Evolutionary conservation across 2,113 vertebrate species (phyloP), one percentile per base, ranked within the genome.

Genomic region (Seriola dumerili): DNA sequence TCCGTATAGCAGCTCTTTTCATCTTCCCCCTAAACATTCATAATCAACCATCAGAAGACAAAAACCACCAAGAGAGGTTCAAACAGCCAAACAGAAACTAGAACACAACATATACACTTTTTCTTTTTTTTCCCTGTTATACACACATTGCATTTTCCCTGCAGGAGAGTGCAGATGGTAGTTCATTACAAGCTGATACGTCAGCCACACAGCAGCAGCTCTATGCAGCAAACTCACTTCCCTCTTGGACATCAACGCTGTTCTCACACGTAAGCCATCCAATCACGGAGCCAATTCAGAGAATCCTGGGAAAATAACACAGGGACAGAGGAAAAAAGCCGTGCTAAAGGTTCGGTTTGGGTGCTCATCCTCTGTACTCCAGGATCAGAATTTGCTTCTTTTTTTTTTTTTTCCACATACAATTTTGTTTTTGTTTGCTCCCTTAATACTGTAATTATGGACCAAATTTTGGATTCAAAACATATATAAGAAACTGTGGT

Each of bases 211-310:
- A 63, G 29, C 62, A 80, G 76, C 66, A 72, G 72, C 40, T 80
- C 72, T 25, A 34, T 59, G 69, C 54, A 72, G 72, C 29, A 80
- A n/a, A 46, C 40, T 42, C 62, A 57, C 64, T 68, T 68, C 40
- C 42, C 52, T 32, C 32, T 63, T 72, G 76, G 62, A 80, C 68
- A 79, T 87, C 73, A 76, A 72, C 59, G 36, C 74, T 80, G 73
- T 62, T 69, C 66, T n/a, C 77, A 84, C 58, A 72, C 73, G 57
- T 52, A 52, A 76, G 21, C 52, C 77, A 58, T 64, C 71, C 54
- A 79, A 84, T 78, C 66, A 76, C 67, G 40, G 64, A 61, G 64
- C 72, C 69, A 48, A 81, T 52, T 34, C 58, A 63, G 50, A 76
- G 46, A 36, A 61, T 29, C 61, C 71, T 38, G 21, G 8, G 66